Evolutionary conservation across 2,113 vertebrate species (phyloP).

Genomic region (Catharus minimus): DNA sequence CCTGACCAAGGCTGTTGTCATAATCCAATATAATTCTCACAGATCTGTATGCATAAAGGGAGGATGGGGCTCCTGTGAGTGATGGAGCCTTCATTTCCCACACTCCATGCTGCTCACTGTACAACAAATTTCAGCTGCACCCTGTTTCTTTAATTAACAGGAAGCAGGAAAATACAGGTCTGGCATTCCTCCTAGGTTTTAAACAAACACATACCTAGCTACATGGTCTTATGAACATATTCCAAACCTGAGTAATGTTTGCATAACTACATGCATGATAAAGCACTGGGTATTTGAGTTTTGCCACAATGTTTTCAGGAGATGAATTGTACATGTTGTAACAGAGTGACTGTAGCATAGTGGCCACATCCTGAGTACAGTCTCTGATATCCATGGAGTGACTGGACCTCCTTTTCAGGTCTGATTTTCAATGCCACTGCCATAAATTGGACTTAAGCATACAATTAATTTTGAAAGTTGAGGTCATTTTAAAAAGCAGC

Average conservation of each 20-base stretch:
- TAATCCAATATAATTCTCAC: neutral
- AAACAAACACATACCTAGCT: conserved; percentile 7
- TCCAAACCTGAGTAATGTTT: neutral
- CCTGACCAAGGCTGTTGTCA: neutral
- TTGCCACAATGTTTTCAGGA: neutral
- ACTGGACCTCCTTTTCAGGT: neutral
- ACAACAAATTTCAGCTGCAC: neutral
- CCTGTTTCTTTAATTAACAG: neutral
- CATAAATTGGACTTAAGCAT: neutral
- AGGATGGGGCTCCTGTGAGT: neutral
- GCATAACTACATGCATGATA: neutral
- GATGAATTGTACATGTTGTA: neutral
- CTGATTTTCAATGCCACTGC: neutral
- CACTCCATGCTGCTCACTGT: neutral
- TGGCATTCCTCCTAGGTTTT: conserved; percentile 5
- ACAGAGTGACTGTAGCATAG: neutral
- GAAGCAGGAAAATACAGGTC: neutral
- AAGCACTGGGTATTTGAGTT: neutral
- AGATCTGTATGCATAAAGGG: neutral
- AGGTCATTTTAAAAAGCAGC: neutral
- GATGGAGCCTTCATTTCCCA: neutral
- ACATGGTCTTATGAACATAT: neutral
- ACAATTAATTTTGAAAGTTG: neutral
- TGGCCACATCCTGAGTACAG: neutral
- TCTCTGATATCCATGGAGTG: neutral